Base-by-base conservation (phyloP, 1,140 invertebrate species). In the Battus philenor region DNA sequence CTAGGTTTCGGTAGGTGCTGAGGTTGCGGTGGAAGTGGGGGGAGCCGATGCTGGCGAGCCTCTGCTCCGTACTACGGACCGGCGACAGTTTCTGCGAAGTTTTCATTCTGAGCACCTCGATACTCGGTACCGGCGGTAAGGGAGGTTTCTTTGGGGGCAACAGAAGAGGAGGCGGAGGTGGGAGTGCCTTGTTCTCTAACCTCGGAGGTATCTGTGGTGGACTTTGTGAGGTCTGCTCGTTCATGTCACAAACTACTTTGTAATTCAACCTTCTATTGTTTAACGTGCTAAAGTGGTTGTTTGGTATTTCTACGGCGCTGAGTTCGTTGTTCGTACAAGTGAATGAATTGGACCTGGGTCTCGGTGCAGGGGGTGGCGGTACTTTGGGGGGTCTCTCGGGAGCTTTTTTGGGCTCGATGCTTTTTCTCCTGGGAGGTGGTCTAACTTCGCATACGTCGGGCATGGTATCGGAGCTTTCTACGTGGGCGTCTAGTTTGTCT, bases 81-180 rank as follows among this genome's bases (percentile, higher is more conserved):
- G 79, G 73, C 0, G 78, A 78, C 15, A 67, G 66, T 75, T 85
- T 87, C 24, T 83, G 65, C 2, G 70, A 61, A 34, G 73, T 80
- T 60, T 88, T 88, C 44, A 86, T 76, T 48, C 87, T 63, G 46
- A 86, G 66, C 2, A 87, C 83, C 70, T 89, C 91, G 66, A 90
- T 87, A 51, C 88, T 89, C 12, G 91, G 89, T 31, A 91, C 89
- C 4, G 91, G 91, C 47, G 92, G 92, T 50, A 93, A 67, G 7
- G 91, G 92, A 26, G 91, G 91, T 75, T 92, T 93, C 68, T 90
- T 90, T 16, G 90, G 89, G 8, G 90, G 89, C 59, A 90, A 51
- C 58, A 87, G 69, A 64, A 90, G 62, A 33, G 88, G 91, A 13
- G 87, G 89, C 0, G 91, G 88, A 22, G 89, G 89, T n/a, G 88